These are phyloP conservation scores for Oxyscelio sp. DNA, from an alignment of 2,888 invertebrate species.

Conservation along the genomic window DNA sequence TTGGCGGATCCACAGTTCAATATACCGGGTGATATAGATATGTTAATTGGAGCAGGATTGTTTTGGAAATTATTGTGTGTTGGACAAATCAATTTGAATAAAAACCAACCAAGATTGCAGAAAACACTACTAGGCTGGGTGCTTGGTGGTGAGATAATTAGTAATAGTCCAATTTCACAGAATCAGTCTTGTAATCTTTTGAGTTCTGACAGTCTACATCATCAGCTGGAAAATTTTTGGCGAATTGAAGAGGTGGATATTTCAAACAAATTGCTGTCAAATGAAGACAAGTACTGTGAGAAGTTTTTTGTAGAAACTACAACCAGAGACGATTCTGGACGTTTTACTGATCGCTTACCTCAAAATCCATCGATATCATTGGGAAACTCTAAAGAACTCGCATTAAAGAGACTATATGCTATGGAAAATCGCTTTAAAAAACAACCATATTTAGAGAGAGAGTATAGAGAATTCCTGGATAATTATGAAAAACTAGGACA, in stretches of 20 bases:
- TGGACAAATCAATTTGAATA: conserved; percentile 32
- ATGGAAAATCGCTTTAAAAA: conserved; percentile 10
- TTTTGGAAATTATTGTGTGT: conserved; percentile 65
- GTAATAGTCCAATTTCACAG: neutral
- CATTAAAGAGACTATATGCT: neutral
- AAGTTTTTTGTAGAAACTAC: neutral
- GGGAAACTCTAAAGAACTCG: conserved; percentile 2
- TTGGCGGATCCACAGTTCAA: conserved; percentile 62
- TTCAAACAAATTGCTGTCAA: neutral
- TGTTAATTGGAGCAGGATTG: conserved; percentile 57
- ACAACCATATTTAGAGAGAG: neutral
- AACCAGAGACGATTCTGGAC: neutral
- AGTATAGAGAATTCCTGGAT: conserved; percentile 1
- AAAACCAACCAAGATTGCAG: conserved; percentile 33
- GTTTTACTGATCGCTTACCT: neutral
- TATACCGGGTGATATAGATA: conserved; percentile 51
- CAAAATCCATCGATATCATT: neutral
- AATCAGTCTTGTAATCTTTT: conserved; percentile 1
- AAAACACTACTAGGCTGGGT: conserved; percentile 63
- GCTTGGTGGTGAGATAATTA: conserved; percentile 41
- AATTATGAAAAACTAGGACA: conserved; percentile 19
- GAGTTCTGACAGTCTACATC: neutral
- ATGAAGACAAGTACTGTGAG: neutral
- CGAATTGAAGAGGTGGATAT: neutral
- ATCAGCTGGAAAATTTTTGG: conserved; percentile 5